Conservation (phyloP, 2,113 vertebrate species). For the Eulemur macaco region DNA sequence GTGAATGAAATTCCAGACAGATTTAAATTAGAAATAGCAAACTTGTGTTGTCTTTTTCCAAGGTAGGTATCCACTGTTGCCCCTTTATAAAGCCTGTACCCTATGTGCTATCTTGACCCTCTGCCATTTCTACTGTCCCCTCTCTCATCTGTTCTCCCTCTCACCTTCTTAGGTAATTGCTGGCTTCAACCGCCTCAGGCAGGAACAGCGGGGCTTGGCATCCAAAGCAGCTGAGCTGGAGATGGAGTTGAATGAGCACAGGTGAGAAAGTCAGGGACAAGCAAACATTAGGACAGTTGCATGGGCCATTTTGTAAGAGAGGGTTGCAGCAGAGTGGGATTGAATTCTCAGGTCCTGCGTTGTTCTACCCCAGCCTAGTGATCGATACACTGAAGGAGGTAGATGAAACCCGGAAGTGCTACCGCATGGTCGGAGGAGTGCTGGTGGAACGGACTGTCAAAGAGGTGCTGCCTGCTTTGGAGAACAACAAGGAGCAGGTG, state of each 20-base stretch:
- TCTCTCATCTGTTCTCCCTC: background rate
- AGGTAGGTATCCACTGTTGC: background rate
- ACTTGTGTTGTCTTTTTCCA: background rate
- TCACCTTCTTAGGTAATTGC: slow-evolving; percentile 88
- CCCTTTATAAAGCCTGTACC: background rate
- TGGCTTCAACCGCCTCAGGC: slow-evolving; percentile 93
- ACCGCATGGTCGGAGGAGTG: slow-evolving; percentile 93
- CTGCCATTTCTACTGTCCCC: background rate
- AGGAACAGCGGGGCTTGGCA: slow-evolving; percentile 92
- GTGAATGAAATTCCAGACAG: background rate
- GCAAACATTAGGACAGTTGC: background rate
- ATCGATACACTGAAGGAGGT: slow-evolving; percentile 94
- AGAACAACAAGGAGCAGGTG: slow-evolving; percentile 95
- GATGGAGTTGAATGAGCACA: slow-evolving; percentile 96
- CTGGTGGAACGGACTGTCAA: slow-evolving; percentile 94
- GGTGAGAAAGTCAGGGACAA: slow-evolving; percentile 75
- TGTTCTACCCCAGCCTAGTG: slow-evolving; percentile 87
- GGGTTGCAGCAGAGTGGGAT: background rate
- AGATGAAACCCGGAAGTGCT: slow-evolving; percentile 91
- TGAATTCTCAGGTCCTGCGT: background rate
- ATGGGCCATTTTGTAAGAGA: background rate
- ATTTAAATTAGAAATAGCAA: background rate
- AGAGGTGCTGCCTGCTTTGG: slow-evolving; percentile 93
- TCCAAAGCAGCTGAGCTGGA: slow-evolving; percentile 94
- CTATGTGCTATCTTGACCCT: background rate